These are phyloP conservation scores for Aleadryas rufinucha DNA, from an alignment of 2,113 vertebrate genomes.

Conservation along the genomic window DNA sequence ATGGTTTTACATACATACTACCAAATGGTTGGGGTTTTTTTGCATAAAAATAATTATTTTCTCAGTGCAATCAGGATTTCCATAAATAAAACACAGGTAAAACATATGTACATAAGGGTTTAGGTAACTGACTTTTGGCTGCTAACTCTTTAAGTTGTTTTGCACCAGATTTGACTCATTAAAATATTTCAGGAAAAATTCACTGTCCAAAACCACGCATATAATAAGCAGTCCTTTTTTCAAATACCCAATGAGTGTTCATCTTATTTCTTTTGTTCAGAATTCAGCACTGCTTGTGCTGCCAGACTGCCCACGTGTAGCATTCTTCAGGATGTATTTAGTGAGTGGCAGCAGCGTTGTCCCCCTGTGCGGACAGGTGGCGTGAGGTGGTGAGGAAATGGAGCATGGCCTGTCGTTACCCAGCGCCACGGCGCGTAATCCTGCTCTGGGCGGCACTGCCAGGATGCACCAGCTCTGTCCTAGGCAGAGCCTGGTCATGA, in stretches of 20 bases:
- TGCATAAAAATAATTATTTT: not conserved
- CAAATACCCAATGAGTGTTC: not conserved
- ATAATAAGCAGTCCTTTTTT: not conserved
- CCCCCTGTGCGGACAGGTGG: not conserved
- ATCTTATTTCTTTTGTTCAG: not conserved
- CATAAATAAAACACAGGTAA: not conserved
- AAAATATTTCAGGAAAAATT: not conserved
- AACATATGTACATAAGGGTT: rapidly evolving
- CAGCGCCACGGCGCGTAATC: rapidly evolving
- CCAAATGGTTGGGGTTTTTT: rapidly evolving
- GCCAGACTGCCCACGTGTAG: not conserved
- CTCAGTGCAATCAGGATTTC: not conserved
- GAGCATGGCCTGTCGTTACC: rapidly evolving
- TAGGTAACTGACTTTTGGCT: not conserved
- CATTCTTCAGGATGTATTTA: not conserved
- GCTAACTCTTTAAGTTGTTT: not conserved
- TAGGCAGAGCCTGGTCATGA: not conserved
- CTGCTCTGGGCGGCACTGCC: rapidly evolving
- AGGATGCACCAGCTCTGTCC: not conserved
- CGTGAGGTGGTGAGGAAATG: not conserved
- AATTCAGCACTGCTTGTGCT: not conserved
- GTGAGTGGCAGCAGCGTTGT: not conserved
- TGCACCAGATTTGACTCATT: not conserved
- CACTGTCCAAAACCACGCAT: not conserved
- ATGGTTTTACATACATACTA: not conserved